Percentiles rank a stretch among this genome's conserved stretches.
Conservation (phyloP, 2,113 vertebrate genomes). For the Xyrauchen texanus region DNA sequence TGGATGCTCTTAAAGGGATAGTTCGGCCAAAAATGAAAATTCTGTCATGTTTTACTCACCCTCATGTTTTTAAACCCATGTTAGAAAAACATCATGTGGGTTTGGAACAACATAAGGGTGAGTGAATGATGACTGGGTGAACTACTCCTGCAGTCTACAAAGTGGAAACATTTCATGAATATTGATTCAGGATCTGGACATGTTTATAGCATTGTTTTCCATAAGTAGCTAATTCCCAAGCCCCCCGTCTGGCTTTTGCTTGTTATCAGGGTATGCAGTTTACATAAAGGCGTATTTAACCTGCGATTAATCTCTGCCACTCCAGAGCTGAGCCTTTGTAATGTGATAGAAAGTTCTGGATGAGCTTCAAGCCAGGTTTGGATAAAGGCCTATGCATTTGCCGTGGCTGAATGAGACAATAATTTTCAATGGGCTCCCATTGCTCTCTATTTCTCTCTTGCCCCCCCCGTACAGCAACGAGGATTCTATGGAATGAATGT, state of each 20-base stretch:
- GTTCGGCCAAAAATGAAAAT: too few relatives aligned
- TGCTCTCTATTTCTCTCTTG: conserved; percentile 25
- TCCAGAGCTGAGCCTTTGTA: conserved; percentile 30
- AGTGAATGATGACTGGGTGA: too few relatives aligned
- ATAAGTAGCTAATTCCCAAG: neutral
- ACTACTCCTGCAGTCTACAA: neutral
- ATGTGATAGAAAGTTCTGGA: conserved; percentile 38
- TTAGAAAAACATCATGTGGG: too few relatives aligned
- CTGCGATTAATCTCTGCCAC: conserved; percentile 42
- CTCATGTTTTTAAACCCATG: too few relatives aligned
- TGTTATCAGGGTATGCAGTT: conserved; percentile 1
- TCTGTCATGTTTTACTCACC: too few relatives aligned
- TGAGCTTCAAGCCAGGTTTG: conserved; percentile 41
- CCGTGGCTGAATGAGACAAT: conserved; percentile 46
- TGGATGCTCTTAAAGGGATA: neutral
- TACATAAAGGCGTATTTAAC: conserved; percentile 44
- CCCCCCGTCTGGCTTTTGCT: conserved; percentile 25
- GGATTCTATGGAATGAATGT: conserved; percentile 48
- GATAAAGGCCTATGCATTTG: conserved; percentile 37
- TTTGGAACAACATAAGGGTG: too few relatives aligned
- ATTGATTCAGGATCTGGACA: neutral
- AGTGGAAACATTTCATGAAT: conserved; percentile 1
- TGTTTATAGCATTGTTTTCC: neutral
- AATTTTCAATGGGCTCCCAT: conserved; percentile 42
- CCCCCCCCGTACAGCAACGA: conserved; percentile 1